Conservation (phyloP, 1,140 invertebrate species). For the Ladona fulva region DNA sequence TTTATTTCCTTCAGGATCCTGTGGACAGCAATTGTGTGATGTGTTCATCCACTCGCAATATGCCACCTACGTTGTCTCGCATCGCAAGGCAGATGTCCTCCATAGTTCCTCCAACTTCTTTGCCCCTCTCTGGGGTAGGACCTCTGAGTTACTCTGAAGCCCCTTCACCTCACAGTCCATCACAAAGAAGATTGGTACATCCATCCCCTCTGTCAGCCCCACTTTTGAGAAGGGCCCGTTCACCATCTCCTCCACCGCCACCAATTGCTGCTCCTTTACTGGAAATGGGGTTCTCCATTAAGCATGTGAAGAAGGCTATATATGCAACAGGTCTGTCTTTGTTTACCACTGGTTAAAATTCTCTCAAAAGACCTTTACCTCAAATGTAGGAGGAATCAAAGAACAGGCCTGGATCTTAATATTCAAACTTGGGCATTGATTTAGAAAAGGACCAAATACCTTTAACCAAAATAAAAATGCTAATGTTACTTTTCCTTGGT, state of each 20-base stretch:
- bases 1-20: background rate
- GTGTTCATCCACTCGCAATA: background rate
- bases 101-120: background rate
- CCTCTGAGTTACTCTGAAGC: background rate
- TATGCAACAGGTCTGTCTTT: constrained; percentile 40
- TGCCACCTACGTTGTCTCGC: background rate
- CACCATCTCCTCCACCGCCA: constrained; percentile 39
- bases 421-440: too few relatives aligned
- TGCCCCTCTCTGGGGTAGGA: background rate
- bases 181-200: background rate
- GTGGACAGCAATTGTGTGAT: background rate
- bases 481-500: too few relatives aligned
- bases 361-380: too few relatives aligned
- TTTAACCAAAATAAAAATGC: too few relatives aligned
- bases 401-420: too few relatives aligned
- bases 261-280: constrained; percentile 46
- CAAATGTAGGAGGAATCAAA: too few relatives aligned
- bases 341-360: too few relatives aligned
- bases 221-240: constrained; percentile 19
- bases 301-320: constrained; percentile 50
- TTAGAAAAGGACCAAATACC: too few relatives aligned
- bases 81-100: background rate
- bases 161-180: constrained; percentile 5
- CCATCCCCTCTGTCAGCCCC: background rate
- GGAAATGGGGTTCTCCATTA: constrained; percentile 54